Evolutionary conservation across 2,113 vertebrate species (phyloP).

Genomic region (Panthera uncia): DNA sequence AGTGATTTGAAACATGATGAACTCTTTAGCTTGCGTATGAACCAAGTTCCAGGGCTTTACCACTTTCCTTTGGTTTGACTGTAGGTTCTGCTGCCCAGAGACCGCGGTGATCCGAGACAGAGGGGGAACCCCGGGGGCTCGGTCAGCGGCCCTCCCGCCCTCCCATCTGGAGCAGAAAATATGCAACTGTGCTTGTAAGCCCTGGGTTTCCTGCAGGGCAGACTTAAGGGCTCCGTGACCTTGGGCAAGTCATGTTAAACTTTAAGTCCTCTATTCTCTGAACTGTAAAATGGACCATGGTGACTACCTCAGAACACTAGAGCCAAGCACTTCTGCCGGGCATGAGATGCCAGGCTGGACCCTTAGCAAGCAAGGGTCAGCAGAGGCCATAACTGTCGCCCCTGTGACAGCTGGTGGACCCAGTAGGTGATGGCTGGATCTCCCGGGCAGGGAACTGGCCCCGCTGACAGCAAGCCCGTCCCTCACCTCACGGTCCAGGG

Average conservation of each 20-base stretch:
- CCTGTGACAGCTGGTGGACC: neutral
- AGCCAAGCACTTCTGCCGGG: neutral
- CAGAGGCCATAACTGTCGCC: fast-evolving
- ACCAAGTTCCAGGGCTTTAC: neutral
- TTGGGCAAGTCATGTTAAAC: neutral
- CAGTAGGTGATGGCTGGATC: fast-evolving
- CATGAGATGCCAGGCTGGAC: neutral
- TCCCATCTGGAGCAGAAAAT: neutral
- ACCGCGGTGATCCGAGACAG: neutral
- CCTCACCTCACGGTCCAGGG: fast-evolving
- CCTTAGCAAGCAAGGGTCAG: neutral
- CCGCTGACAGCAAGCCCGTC: neutral
- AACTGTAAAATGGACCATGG: neutral
- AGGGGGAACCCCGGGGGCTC: neutral
- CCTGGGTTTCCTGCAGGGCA: neutral
- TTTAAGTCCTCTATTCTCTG: neutral
- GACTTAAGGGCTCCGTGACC: neutral
- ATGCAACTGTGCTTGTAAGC: neutral
- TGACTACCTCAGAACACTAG: neutral
- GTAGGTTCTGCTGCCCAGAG: neutral
- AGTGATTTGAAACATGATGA: neutral
- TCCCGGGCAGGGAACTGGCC: neutral
- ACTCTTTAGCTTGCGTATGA: neutral
- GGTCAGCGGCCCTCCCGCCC: neutral
- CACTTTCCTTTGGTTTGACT: neutral